Conservation (phyloP, 2,113 vertebrate species). For the Sceloporus undulatus region DNA sequence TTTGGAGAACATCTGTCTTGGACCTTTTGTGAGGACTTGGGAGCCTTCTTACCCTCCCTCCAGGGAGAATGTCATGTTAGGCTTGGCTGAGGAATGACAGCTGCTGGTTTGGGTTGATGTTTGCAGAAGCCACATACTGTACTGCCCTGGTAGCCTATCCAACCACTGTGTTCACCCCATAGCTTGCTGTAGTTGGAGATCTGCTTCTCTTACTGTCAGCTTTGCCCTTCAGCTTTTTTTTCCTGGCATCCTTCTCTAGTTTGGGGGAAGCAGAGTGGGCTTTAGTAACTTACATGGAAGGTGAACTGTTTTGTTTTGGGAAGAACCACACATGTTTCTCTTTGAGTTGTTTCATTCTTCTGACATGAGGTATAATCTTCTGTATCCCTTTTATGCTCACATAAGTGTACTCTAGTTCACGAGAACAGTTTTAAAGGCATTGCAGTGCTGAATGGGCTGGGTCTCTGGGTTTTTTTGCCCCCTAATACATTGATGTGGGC, state of each 20-base stretch:
- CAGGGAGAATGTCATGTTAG: neutral
- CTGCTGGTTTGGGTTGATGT: neutral
- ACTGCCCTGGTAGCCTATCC: neutral
- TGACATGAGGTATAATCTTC: neutral
- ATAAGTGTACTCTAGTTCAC: neutral
- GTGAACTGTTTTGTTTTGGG: neutral
- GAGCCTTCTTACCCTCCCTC: neutral
- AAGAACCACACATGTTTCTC: neutral
- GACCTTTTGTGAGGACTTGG: neutral
- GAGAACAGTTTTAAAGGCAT: neutral
- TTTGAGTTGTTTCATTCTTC: neutral
- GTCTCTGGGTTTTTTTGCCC: neutral
- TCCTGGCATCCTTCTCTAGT: neutral
- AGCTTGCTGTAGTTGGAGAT: neutral
- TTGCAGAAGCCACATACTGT: neutral
- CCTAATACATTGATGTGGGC: neutral
- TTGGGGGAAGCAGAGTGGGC: neutral
- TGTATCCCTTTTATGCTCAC: neutral
- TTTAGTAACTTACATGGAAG: neutral
- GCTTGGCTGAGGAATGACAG: neutral
- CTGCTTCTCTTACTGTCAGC: neutral
- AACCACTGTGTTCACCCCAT: neutral
- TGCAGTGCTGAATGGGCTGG: neutral
- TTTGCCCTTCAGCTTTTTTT: neutral
- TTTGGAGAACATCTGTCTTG: neutral